Evolutionary conservation across 2,797 vertebrate genomes (phyloP).

Genomic region (Loriculus beryllinus): DNA sequence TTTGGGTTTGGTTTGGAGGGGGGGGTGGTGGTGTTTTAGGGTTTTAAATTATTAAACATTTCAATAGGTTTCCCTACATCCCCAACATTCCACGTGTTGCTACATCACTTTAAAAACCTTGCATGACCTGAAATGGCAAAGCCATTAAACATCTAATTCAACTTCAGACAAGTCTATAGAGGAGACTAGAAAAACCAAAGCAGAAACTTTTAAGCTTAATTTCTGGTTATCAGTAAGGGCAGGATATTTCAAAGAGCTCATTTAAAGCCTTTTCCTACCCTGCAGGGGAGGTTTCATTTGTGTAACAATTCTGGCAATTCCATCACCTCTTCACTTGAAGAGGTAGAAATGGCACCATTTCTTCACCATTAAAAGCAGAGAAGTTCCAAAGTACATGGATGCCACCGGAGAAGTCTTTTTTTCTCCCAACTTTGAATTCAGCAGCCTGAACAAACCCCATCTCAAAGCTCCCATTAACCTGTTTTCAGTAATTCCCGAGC

Average conservation of each 20-base stretch:
- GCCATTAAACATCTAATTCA: background rate
- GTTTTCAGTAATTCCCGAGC: background rate
- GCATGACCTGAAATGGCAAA: background rate
- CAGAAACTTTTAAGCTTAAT: background rate
- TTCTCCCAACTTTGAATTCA: background rate
- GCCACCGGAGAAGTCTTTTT: background rate
- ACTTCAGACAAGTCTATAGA: background rate
- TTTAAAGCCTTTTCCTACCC: background rate
- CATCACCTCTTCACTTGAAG: background rate
- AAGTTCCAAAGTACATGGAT: background rate
- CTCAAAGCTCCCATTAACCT: background rate
- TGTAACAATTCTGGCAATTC: background rate
- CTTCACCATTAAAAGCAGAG: background rate
- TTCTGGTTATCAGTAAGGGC: background rate
- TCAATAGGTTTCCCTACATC: background rate
- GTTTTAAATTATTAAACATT: background rate
- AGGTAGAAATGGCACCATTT: background rate
- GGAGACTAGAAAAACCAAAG: background rate
- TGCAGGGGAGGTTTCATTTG: background rate
- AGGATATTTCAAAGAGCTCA: background rate
- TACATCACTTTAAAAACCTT: background rate
- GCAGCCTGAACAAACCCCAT: background rate
- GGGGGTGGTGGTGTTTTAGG: background rate
- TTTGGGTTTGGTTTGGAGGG: background rate
- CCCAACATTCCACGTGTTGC: background rate